Base-by-base conservation (phyloP, 2,113 vertebrate species). In the Sturnira hondurensis region DNA sequence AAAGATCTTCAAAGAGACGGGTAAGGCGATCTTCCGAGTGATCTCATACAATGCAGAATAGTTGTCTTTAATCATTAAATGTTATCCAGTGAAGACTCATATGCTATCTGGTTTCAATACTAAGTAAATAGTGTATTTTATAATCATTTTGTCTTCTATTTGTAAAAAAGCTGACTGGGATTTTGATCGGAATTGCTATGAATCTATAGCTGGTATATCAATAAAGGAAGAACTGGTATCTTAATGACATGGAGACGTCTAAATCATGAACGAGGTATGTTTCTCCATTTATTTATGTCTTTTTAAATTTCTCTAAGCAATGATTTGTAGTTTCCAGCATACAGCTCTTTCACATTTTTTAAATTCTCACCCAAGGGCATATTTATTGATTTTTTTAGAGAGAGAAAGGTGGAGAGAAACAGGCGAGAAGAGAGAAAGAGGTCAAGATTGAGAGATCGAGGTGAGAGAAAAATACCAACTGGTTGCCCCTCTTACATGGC, bases 121-220 rank as follows among this genome's bases (percentile, higher is more conserved):
- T 36, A 54, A 93, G 74, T 77, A 63, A 86, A 41, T 71, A 70
- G 87, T 77, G 28, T 77, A 83, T 88, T 91, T 91, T 94, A 61
- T 17, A 83, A 58, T 93, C 41, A 71, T 38, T 84, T 61, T 94
- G 81, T 58, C 36, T 93, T 83, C 20, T 63, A 47, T 43, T 56
- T 56, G 61, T 5, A 22, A 61, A 47, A 92, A 86, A 82, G 43
- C 41, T 88, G 45, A 56, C 43, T 89, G 36, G 22, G 36, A 89
- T 43, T 82, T 81, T 82, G 31, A 88, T 63, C 78, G 45, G 50
- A 16, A 58, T n/a, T 45, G n/a, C 50, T 91, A 24, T 68, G 41
- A 81, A 80, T 74, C 56, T 81, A 70, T 71, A 56, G 41, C 43
- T 47, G 91, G 61, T 45, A 87, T 54, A 71, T 63, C 56, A 31